Conservation (phyloP, 2,888 invertebrate genomes). For the Caenorhabditis auriculariae region DNA sequence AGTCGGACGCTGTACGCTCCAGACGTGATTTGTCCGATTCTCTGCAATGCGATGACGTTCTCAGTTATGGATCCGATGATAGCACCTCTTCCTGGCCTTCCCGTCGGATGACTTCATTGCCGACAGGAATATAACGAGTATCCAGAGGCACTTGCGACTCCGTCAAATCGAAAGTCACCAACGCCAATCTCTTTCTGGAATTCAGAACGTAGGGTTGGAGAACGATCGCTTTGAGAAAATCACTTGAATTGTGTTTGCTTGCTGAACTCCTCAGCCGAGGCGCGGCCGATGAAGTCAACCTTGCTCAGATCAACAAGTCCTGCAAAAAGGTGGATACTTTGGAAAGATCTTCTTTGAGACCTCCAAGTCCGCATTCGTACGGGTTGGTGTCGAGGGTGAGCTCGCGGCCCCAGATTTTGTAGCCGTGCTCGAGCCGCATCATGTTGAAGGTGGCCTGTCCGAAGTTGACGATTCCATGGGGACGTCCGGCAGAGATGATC, state of each 20-base stretch:
- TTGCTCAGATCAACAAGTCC: slow-evolving; percentile 35
- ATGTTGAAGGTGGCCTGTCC: slow-evolving; percentile 66
- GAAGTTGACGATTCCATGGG: slow-evolving; percentile 65
- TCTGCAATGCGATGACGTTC: slow-evolving; percentile 49
- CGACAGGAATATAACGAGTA: slow-evolving; percentile 29
- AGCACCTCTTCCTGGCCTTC: slow-evolving; percentile 53
- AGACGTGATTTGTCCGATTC: slow-evolving; percentile 67
- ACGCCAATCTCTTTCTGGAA: slow-evolving; percentile 36
- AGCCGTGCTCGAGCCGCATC: slow-evolving; percentile 66
- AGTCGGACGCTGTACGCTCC: slow-evolving; percentile 65
- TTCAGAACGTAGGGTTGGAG: not conserved
- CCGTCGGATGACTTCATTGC: slow-evolving; percentile 44
- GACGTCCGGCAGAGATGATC: slow-evolving; percentile 62
- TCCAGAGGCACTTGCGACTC: slow-evolving; percentile 29
- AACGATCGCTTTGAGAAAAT: not conserved
- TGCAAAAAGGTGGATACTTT: slow-evolving; percentile 1
- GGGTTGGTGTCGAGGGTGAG: slow-evolving; percentile 67
- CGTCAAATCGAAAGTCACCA: slow-evolving; percentile 37
- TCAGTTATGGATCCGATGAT: not conserved
- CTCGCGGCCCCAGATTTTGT: slow-evolving; percentile 55
- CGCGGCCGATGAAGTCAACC: slow-evolving; percentile 52
- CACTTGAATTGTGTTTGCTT: slow-evolving; percentile 43
- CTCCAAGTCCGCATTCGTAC: slow-evolving; percentile 65
- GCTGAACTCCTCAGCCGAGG: slow-evolving; percentile 63
- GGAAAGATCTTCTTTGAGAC: not conserved